Evolutionary conservation across 1,140 invertebrate genomes (phyloP).

Genomic region (Xylocopa sonorina): DNA sequence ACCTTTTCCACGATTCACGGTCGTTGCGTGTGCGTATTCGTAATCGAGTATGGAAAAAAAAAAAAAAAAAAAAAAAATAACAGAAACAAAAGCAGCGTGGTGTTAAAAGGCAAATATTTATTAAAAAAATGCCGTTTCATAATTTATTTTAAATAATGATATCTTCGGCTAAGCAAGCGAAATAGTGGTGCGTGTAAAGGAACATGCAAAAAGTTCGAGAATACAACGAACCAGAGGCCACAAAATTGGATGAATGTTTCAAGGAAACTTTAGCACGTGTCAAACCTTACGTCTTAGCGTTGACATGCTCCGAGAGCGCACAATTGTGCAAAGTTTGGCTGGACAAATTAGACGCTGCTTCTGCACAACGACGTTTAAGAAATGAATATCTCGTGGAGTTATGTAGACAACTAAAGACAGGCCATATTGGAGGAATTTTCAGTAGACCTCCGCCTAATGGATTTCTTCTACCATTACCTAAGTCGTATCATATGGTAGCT

Average conservation of each 20-base stretch:
- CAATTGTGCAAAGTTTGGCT: conserved; percentile 76
- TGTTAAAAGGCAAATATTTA: conserved; percentile 1
- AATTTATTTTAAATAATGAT: not conserved
- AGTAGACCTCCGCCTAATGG: conserved; percentile 69
- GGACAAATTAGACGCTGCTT: conserved; percentile 72
- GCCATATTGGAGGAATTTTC: conserved; percentile 72
- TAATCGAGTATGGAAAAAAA: not conserved
- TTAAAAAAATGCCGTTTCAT: conserved; percentile 10
- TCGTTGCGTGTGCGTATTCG: not conserved
- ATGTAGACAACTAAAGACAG: conserved; percentile 70
- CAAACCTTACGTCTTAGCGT: conserved; percentile 69
- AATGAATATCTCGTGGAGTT: conserved; percentile 78
- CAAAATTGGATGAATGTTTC: conserved; percentile 75
- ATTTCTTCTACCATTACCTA: conserved; percentile 54
- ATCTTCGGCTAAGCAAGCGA: not conserved
- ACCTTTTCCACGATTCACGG: not conserved
- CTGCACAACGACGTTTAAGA: conserved; percentile 70
- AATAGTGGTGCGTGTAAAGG: not conserved
- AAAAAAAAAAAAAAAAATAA: not conserved
- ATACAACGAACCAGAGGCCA: conserved; percentile 64
- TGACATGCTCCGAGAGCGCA: conserved; percentile 66
- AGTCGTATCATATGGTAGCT: conserved; percentile 54
- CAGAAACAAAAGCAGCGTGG: conserved; percentile 6
- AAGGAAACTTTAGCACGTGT: conserved; percentile 71
- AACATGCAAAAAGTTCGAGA: conserved; percentile 58